phyloP scores from a whole-genome alignment of 2,888 invertebrate species.

The Dinocampus coccinellae region DNA sequence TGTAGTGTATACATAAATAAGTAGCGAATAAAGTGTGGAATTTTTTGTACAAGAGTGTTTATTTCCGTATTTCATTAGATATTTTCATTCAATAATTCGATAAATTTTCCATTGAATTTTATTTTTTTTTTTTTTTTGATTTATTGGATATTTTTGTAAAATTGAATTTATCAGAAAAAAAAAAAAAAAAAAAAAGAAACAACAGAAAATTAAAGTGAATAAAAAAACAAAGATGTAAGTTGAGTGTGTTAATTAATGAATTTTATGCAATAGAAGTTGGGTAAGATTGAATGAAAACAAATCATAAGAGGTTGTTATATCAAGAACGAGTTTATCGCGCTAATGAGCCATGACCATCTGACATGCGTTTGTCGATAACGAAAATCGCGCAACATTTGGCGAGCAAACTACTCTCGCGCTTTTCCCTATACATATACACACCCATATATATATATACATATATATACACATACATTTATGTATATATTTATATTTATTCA shows the following conservation, averaged over 20 bases:
- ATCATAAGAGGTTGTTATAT: background rate
- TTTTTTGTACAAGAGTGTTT: conserved; percentile 2
- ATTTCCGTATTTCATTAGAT: conserved; percentile 1
- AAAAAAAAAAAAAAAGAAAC: too few relatives aligned
- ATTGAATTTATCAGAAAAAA: too few relatives aligned
- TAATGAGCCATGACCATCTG: conserved; percentile 62
- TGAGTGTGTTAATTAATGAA: conserved; percentile 7
- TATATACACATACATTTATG: too few relatives aligned
- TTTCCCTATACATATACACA: conserved; percentile 1
- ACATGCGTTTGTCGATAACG: conserved; percentile 47
- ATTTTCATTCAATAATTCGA: too few relatives aligned
- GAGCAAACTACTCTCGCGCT: background rate
- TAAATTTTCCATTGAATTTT: too few relatives aligned
- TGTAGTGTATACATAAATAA: too few relatives aligned
- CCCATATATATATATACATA: too few relatives aligned
- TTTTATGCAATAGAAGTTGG: background rate
- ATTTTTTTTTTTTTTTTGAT: background rate
- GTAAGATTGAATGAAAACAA: background rate
- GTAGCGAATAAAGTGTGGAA: background rate
- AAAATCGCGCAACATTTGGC: conserved; percentile 36
- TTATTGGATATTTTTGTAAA: too few relatives aligned
- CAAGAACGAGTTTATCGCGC: conserved; percentile 52
- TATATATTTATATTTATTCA: too few relatives aligned
- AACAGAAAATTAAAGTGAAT: background rate
- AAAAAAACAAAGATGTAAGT: background rate